Evolutionary conservation across 2,888 invertebrate genomes (phyloP), one percentile per base, ranked within the genome.

Genomic region (Quadroppia sp.): DNA sequence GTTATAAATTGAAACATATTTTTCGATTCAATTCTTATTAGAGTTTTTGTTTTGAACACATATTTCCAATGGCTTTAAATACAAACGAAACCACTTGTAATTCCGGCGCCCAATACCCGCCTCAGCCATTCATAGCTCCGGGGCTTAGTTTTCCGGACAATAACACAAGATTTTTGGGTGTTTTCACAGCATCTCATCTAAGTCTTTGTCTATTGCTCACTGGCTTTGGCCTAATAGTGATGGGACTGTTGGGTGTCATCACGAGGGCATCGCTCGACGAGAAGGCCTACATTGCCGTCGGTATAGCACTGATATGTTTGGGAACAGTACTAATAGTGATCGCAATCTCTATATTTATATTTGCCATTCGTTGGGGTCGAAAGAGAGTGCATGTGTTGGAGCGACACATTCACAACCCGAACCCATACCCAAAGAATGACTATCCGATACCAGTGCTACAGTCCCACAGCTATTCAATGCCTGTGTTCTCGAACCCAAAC

Each of bases 221-320:
- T 3, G 71, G 71, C 20, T 71, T 71, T 15, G 71, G 71, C 17
- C 23, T 71, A n/a, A 36, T 71, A 56, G 71, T 71, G n/a, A 71
- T 25, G 45, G 71, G 71, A 48, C 48, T 71, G 28, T 56, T 71
- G 15, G 56, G 71, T 23, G 56, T 71, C 11, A 53, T 71, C 15
- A 36, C 69, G 0, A 20, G 69, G 7, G 69, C 69, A 45, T 69
- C 69, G 45, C 45, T 69, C 6, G 45, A 69, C 15, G 25, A 42
- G 17, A 45, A 17, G 3, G 69, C 69, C 9, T 69, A 45, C 40
- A 42, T 45, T 13, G 69, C 69, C 45, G 69, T 69, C 11, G 69
- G 69, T n/a, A 69, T 69, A 13, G 20, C 69, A 45, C 25, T 69
- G 15, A 42, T 69, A 28, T 69, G 69, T 69, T 69, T 69, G 13